These are phyloP conservation scores for Tenthredo notha DNA, from an alignment of 2,888 invertebrate genomes.

Conservation along the genomic window DNA sequence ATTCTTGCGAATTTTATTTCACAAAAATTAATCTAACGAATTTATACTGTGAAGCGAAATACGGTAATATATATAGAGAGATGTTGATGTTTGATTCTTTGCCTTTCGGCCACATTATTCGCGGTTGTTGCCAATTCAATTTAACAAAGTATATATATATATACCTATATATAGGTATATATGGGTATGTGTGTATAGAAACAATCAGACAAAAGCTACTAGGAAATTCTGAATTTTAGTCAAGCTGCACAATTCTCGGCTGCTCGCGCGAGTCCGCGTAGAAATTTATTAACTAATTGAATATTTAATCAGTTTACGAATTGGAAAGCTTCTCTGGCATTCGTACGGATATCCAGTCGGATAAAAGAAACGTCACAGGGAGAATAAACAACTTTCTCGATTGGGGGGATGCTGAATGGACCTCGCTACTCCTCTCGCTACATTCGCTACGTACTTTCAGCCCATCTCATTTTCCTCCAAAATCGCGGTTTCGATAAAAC, in stretches of 20 bases:
- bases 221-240: constrained; percentile 25
- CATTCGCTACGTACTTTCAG: background rate
- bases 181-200: background rate
- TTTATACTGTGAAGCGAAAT: no score
- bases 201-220: constrained; percentile 48
- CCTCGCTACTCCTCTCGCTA: background rate
- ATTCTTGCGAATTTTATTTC: background rate
- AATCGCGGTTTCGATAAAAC: background rate
- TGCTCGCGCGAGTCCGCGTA: background rate
- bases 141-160: background rate
- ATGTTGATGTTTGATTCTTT: background rate
- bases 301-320: constrained; percentile 62
- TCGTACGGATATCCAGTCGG: constrained; percentile 11
- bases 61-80: no score
- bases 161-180: no score
- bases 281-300: constrained; percentile 64
- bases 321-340: constrained; percentile 62
- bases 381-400: constrained; percentile 38
- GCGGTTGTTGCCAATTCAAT: constrained; percentile 30
- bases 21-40: no score
- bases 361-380: constrained; percentile 44
- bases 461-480: background rate
- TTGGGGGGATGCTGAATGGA: constrained; percentile 34
- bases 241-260: background rate
- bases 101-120: constrained; percentile 2